These are phyloP conservation scores for Meteorus colon DNA, from an alignment of 2,888 invertebrate genomes.

Conservation along the genomic window DNA sequence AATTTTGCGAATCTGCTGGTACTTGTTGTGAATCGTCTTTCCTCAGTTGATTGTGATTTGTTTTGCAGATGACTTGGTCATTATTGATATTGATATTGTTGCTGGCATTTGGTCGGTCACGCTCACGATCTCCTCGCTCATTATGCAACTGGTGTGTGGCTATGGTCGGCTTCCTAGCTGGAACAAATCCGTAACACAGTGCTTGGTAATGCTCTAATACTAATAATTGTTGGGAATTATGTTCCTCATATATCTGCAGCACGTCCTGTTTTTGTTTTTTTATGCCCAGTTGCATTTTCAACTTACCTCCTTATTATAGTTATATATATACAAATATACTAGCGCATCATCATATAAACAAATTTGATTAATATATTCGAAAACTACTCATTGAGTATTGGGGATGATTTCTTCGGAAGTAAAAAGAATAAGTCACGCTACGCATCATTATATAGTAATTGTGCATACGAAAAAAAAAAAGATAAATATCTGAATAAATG, in stretches of 20 bases:
- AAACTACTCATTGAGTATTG: constrained; percentile 63
- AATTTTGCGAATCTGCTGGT: constrained; percentile 43
- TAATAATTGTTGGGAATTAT: constrained; percentile 45
- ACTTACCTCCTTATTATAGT: constrained; percentile 23
- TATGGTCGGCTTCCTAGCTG: constrained; percentile 79
- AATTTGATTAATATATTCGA: constrained; percentile 26
- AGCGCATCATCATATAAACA: constrained; percentile 25
- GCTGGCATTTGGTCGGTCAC: constrained; percentile 62
- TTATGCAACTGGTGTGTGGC: constrained; percentile 74
- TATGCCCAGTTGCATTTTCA: constrained; percentile 7
- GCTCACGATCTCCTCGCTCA: constrained; percentile 74
- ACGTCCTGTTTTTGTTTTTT: constrained; percentile 3
- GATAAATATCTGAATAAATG: constrained; percentile 40
- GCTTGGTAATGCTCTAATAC: constrained; percentile 70
- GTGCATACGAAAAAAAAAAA: constrained; percentile 42
- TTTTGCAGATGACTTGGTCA: constrained; percentile 50
- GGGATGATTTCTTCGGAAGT: constrained; percentile 66
- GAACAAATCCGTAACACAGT: constrained; percentile 75
- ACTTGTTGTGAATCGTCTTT: constrained; percentile 60
- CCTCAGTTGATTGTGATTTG: constrained; percentile 58
- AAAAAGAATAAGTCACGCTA: constrained; percentile 50
- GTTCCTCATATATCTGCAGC: neutral
- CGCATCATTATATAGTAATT: constrained; percentile 44
- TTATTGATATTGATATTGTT: constrained; percentile 43
- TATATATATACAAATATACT: constrained; percentile 6